Percentiles rank a stretch among this genome's conserved stretches.
These are phyloP conservation scores for Dasysyrphus tricinctus DNA, from an alignment of 2,888 invertebrate species.

Conservation along the genomic window DNA sequence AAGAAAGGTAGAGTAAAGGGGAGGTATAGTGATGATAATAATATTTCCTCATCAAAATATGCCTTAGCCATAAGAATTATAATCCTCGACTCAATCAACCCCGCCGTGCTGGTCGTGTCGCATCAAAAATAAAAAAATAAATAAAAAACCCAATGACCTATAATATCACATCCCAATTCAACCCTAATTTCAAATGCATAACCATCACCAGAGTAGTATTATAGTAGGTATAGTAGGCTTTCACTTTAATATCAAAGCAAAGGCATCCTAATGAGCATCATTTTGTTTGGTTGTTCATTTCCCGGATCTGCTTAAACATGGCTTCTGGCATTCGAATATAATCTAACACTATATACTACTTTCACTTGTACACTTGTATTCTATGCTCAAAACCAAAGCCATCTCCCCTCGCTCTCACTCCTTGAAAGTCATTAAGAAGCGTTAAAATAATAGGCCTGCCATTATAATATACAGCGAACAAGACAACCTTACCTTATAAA, in stretches of 20 bases:
- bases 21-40: neutral
- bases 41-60: constrained; percentile 27
- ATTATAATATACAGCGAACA: constrained; percentile 56
- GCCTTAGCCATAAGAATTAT: constrained; percentile 20
- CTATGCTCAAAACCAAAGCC: constrained; percentile 5
- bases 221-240: neutral
- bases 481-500: constrained; percentile 25
- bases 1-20: neutral
- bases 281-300: constrained; percentile 61
- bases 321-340: constrained; percentile 31
- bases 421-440: constrained; percentile 62
- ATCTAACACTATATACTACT: neutral
- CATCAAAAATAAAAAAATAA: neutral
- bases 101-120: neutral
- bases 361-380: neutral
- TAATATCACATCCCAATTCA: constrained; percentile 50
- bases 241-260: constrained; percentile 26
- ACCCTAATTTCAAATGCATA: constrained; percentile 67
- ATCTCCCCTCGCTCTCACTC: neutral
- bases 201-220: constrained; percentile 34
- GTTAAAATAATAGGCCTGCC: constrained; percentile 67
- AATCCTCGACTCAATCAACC: constrained; percentile 62
- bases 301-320: constrained; percentile 21
- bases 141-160: constrained; percentile 38
- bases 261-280: constrained; percentile 65